Evolutionary conservation across 2,113 vertebrate species (phyloP), one percentile per base, ranked within the genome.

Genomic region (Periophthalmodon schlosseri): DNA sequence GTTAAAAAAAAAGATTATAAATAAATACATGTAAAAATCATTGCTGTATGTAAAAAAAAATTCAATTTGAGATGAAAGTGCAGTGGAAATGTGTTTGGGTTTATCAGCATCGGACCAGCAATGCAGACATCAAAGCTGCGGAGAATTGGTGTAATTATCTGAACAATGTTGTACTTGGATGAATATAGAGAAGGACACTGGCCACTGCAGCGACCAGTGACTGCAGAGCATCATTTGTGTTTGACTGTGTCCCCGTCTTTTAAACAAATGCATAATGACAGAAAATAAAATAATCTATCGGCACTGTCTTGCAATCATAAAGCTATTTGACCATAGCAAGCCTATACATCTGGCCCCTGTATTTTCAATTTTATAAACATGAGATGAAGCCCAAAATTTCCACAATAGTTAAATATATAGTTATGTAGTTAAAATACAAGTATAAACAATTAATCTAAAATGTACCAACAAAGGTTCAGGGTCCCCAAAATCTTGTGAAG

Each of bases 11-110:
- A 10, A 44, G 8, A 44, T 44, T 44, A 10, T 8, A 44, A 44
- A 44, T 44, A 44, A 63, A 61, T 5, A 24, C 33, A 39, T 20
- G 44, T 28, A 65, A 73, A 78, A 83, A 75, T 77, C 73, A 75
- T 67, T 79, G 76, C 52, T 23, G 61, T 65, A 61, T 60, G 57
- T 28, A 52, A 50, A 63, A 73, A 44, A 77, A 86, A 88, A 86
- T 81, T 84, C 75, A 75, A 85, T 83, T 85, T 79, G 74, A 87
- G 85, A 91, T 90, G 84, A 90, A 91, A 90, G 90, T 68, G 56
- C 64, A 81, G 82, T 75, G 80, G 72, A 89, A 91, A 89, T 90
- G 78, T 77, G 74, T 76, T 83, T 78, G 75, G 86, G 87, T 82
- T 87, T 76, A 90, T 88, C 84, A 83, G 86, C 78, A 74, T 68